These are phyloP conservation scores for Amiota communis DNA, from an alignment of 2,888 invertebrate species.

Conservation along the genomic window DNA sequence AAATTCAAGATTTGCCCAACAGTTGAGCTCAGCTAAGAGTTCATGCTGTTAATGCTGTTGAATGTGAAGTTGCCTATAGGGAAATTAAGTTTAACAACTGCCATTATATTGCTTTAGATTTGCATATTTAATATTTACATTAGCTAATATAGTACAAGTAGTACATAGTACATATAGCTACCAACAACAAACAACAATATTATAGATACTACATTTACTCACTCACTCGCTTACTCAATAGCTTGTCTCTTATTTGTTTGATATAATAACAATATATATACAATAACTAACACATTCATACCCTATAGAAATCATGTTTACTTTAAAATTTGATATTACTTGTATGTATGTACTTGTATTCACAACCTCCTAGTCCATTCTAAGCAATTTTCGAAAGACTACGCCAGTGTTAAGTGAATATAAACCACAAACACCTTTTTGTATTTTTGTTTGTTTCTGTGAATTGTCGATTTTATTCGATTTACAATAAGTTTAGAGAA, in stretches of 20 bases:
- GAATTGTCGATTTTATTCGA: no score
- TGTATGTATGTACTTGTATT: no score
- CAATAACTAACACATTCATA: neutral
- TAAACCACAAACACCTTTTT: no score
- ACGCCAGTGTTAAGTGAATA: no score
- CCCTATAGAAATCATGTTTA: no score
- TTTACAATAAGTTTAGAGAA: no score
- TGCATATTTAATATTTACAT: constrained; percentile 25
- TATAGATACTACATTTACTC: no score
- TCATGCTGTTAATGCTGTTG: neutral
- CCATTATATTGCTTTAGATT: constrained; percentile 8
- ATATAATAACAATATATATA: neutral
- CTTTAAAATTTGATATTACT: no score
- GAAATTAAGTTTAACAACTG: constrained; percentile 22
- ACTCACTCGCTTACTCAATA: neutral
- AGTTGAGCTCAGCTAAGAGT: neutral
- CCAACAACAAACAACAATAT: neutral
- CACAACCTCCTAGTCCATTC: no score
- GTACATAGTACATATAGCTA: no score
- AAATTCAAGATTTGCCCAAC: neutral
- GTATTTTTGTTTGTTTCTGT: no score
- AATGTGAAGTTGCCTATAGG: constrained; percentile 1
- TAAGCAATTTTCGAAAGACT: no score
- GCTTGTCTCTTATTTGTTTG: neutral
- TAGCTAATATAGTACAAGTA: neutral